phyloP scores from a whole-genome alignment of 2,113 vertebrate genomes.

The Pelusios castaneus region DNA sequence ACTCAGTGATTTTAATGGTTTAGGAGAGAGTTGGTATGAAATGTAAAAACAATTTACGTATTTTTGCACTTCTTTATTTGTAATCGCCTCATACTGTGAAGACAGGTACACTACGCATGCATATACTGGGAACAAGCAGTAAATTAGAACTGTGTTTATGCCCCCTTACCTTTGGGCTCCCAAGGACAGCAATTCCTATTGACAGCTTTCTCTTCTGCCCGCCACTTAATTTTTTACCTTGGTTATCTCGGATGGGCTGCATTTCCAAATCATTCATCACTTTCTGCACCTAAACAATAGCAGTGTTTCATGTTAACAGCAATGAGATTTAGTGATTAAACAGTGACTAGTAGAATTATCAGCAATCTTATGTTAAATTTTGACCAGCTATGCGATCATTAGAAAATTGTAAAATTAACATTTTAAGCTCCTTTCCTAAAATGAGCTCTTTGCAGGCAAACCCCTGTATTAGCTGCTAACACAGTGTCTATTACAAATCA shows the following conservation, averaged over 20 bases:
- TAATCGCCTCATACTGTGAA: background rate
- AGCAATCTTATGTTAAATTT: background rate
- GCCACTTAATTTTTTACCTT: conserved; percentile 92
- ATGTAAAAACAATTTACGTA: background rate
- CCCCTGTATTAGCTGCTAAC: background rate
- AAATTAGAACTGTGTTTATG: background rate
- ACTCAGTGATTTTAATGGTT: background rate
- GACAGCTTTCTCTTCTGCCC: conserved; percentile 96
- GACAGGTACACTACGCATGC: accelerated
- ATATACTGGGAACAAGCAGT: background rate
- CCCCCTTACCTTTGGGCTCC: conserved; percentile 90
- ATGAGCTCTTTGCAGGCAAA: accelerated
- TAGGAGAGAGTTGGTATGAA: accelerated
- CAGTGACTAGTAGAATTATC: background rate
- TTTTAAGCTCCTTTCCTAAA: background rate
- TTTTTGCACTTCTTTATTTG: background rate
- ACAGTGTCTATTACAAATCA: background rate
- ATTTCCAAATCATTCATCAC: conserved; percentile 93
- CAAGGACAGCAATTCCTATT: conserved; percentile 93
- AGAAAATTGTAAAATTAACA: no score
- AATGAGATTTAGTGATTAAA: background rate
- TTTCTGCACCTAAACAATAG: conserved; percentile 83
- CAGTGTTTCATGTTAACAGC: background rate
- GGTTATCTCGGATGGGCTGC: conserved; percentile 94
- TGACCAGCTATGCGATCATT: background rate